Percentiles rank a stretch among this genome's conserved stretches.
phyloP scores from a whole-genome alignment of 2,797 vertebrate genomes.

The Sebastiscus albofasciatus region DNA sequence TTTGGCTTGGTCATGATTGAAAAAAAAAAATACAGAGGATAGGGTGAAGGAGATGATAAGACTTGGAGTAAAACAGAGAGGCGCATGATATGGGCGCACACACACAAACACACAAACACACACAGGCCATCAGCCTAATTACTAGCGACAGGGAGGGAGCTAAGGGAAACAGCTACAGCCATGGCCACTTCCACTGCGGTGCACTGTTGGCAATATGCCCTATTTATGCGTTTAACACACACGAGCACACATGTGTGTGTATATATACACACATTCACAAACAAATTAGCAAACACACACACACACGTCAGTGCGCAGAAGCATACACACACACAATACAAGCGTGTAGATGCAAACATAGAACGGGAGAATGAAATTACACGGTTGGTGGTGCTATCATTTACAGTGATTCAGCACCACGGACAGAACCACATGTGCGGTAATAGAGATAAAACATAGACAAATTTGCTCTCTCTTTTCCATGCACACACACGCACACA shows the following conservation, averaged over 20 bases:
- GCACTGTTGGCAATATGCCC: slow-evolving; percentile 69
- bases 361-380: slow-evolving; percentile 46
- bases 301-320: background rate
- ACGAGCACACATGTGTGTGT: background rate
- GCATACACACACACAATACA: slow-evolving; percentile 7
- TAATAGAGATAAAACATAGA: slow-evolving; percentile 68
- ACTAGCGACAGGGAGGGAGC: slow-evolving; percentile 69
- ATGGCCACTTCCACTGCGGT: slow-evolving; percentile 69
- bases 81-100: slow-evolving; percentile 33
- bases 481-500: background rate
- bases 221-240: slow-evolving; percentile 61
- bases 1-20: slow-evolving; percentile 31
- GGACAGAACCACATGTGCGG: slow-evolving; percentile 58
- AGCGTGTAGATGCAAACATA: background rate
- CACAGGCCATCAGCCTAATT: slow-evolving; percentile 75
- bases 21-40: slow-evolving; percentile 2
- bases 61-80: slow-evolving; percentile 40
- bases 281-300: background rate
- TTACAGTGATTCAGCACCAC: slow-evolving; percentile 54
- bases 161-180: slow-evolving; percentile 60
- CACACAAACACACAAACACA: slow-evolving; percentile 15
- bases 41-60: slow-evolving; percentile 46
- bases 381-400: slow-evolving; percentile 55
- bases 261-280: background rate
- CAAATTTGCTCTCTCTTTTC: slow-evolving; percentile 1